Conservation (phyloP, 2,113 vertebrate genomes). For the Reinhardtius hippoglossoides region DNA sequence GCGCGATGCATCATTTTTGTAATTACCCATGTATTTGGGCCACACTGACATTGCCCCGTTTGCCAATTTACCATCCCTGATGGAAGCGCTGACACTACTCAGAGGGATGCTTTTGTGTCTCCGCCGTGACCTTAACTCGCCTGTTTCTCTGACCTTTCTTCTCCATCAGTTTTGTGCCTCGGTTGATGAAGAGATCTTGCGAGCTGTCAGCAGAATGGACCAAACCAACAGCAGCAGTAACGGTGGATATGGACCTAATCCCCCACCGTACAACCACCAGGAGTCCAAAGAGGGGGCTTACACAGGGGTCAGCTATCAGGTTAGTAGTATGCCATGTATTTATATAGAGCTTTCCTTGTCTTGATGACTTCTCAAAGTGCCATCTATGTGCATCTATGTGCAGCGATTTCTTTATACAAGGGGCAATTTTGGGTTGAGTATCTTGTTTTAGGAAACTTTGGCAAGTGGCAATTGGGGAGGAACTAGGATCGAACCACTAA, state of each 20-base stretch:
- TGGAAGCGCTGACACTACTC: constrained; percentile 28
- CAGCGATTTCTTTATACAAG: too few species aligned
- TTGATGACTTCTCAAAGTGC: too few species aligned
- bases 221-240: constrained; percentile 18
- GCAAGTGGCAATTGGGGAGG: too few species aligned
- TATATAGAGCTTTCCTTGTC: too few species aligned
- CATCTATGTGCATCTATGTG: too few species aligned
- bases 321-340: constrained; percentile 15
- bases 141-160: constrained; percentile 1
- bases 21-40: constrained; percentile 63
- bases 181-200: background rate
- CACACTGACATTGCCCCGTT: constrained; percentile 41
- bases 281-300: constrained; percentile 13
- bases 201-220: constrained; percentile 47
- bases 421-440: too few species aligned
- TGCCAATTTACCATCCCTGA: constrained; percentile 38
- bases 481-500: too few species aligned
- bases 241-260: constrained; percentile 11
- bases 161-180: background rate
- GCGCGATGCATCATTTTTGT: constrained; percentile 65
- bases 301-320: constrained; percentile 56
- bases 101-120: constrained; percentile 16
- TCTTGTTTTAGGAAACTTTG: too few species aligned
- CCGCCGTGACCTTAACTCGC: constrained; percentile 5
- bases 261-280: constrained; percentile 62